Evolutionary conservation across 2,888 invertebrate species (phyloP).

Genomic region (Hemistola chrysoprasaria): DNA sequence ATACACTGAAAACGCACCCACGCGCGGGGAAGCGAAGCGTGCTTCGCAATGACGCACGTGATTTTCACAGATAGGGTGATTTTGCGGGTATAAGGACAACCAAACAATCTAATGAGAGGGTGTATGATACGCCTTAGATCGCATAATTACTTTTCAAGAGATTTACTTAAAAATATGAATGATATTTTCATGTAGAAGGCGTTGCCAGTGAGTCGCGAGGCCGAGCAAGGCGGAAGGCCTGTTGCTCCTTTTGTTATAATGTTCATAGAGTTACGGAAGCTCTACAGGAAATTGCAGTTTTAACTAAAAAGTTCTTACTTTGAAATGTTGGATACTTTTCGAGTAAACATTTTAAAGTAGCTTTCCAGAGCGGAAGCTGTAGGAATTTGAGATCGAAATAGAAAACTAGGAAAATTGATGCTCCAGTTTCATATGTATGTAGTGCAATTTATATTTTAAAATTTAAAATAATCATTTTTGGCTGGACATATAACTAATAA

Average conservation of each 20-base stretch:
- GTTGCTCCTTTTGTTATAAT: conserved; percentile 36
- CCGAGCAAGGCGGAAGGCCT: conserved; percentile 6
- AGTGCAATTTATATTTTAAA: no score
- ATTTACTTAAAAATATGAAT: conserved; percentile 24
- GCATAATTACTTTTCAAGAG: no score
- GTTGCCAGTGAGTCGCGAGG: background rate
- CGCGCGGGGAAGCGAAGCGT: no score
- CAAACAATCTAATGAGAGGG: no score
- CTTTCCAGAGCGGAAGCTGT: conserved; percentile 11
- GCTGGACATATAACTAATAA: no score
- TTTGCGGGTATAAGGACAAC: no score
- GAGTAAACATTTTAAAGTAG: conserved; percentile 19
- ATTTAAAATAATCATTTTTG: no score
- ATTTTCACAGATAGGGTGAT: no score
- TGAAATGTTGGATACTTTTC: conserved; percentile 28
- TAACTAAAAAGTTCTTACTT: conserved; percentile 23
- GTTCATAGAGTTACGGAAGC: conserved; percentile 28
- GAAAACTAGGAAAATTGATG: background rate
- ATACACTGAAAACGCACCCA: no score
- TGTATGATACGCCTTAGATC: no score
- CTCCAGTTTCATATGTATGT: background rate
- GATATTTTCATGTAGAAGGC: conserved; percentile 11
- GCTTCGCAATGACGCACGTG: no score
- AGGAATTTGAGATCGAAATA: conserved; percentile 1
- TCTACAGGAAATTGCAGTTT: conserved; percentile 36